A percentile compares a stretch with the other conserved stretches of the same genome.
Conservation (phyloP, 2,797 vertebrate genomes). For the Coracias cyanogaster region DNA sequence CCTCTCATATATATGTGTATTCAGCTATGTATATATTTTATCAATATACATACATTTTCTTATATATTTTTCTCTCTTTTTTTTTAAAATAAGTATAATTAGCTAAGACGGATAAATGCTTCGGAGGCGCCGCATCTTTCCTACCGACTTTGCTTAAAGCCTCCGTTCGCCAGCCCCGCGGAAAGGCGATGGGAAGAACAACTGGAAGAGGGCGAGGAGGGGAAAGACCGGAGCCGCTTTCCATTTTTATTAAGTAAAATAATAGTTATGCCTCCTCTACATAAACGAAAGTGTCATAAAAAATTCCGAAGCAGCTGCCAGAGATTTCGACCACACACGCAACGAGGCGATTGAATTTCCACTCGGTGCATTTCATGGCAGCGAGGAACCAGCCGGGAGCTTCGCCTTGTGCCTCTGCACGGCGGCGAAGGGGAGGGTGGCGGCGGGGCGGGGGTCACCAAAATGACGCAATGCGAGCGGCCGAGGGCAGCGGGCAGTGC, state of each 20-base stretch:
- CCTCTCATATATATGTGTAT: not conserved
- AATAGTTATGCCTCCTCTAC: slow-evolving; percentile 66
- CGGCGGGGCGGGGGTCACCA: not conserved
- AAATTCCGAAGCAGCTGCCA: slow-evolving; percentile 75
- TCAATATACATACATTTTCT: not conserved
- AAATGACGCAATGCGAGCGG: not conserved
- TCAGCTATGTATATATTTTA: not conserved
- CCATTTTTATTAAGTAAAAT: slow-evolving; percentile 69
- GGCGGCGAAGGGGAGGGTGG: not conserved
- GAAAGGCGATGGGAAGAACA: not conserved
- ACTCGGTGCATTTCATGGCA: slow-evolving; percentile 51
- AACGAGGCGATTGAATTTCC: slow-evolving; percentile 67
- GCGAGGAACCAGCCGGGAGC: slow-evolving; percentile 19
- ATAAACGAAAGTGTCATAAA: slow-evolving; percentile 69
- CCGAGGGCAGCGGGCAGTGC: not conserved
- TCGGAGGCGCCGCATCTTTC: not conserved
- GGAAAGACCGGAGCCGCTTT: slow-evolving; percentile 33
- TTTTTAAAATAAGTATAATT: not conserved
- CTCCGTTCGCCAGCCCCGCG: not conserved
- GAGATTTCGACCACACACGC: slow-evolving; percentile 76
- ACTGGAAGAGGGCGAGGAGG: not conserved
- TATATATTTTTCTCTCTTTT: not conserved
- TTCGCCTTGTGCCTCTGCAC: slow-evolving; percentile 11
- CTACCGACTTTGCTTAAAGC: not conserved
- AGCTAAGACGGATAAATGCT: not conserved